phyloP scores from a whole-genome alignment of 1,140 invertebrate genomes.

The Euwallacea fornicatus region DNA sequence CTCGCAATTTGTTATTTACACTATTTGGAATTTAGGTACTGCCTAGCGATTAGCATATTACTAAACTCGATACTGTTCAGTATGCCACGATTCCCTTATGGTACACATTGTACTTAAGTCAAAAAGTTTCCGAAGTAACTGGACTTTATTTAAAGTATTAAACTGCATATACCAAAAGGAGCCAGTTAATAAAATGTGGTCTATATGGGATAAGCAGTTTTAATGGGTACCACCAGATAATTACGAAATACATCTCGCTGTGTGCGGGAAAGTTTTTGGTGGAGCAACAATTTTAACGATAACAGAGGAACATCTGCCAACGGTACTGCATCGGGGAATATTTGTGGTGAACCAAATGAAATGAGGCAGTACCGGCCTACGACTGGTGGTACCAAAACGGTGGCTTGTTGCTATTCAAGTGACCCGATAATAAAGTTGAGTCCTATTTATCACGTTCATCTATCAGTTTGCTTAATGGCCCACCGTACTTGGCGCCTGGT shows the following conservation, averaged over 20 bases:
- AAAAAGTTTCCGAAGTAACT: conserved; percentile 6
- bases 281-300: neutral
- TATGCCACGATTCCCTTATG: conserved; percentile 9
- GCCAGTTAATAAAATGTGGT: neutral
- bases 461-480: too few relatives aligned
- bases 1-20: conserved; percentile 21
- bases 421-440: too few relatives aligned
- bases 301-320: neutral
- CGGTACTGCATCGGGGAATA: neutral
- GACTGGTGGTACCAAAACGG: too few relatives aligned
- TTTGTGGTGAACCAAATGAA: neutral
- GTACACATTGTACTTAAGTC: neutral
- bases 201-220: neutral
- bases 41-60: conserved; percentile 20
- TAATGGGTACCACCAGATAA: conserved; percentile 3
- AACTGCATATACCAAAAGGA: neutral
- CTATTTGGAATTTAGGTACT: conserved; percentile 17
- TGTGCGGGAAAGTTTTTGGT: neutral
- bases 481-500: too few relatives aligned
- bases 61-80: conserved; percentile 15
- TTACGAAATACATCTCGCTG: neutral
- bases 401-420: too few relatives aligned
- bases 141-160: neutral
- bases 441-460: too few relatives aligned
- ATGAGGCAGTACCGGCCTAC: neutral